These are phyloP conservation scores for Marmota flaviventris DNA, from an alignment of 2,113 vertebrate species.

Conservation along the genomic window DNA sequence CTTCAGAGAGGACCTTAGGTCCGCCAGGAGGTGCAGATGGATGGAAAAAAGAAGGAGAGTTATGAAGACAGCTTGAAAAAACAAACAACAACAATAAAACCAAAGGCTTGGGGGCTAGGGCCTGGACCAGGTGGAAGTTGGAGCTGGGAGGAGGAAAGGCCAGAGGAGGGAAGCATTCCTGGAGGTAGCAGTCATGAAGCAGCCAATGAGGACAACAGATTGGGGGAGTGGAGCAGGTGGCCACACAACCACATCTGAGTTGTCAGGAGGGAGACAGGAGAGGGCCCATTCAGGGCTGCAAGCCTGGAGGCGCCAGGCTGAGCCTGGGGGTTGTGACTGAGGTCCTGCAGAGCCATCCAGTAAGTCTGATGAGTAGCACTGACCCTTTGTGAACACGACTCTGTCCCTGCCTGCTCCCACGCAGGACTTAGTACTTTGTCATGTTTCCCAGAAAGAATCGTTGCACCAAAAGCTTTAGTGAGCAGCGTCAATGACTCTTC, in stretches of 20 bases:
- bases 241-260: not conserved
- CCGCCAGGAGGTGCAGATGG: not conserved
- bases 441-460: not conserved
- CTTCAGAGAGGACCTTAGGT: not conserved
- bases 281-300: not conserved
- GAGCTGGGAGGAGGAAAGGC: not conserved
- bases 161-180: not conserved
- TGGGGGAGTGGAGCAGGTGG: not conserved
- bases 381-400: not conserved
- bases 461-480: not conserved
- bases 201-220: too few species aligned
- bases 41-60: not conserved
- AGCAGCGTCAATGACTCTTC: not conserved
- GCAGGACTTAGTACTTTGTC: not conserved
- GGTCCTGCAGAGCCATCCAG: not conserved
- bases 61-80: not conserved
- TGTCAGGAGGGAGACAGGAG: not conserved
- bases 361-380: not conserved
- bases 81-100: not conserved
- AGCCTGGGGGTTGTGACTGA: not conserved
- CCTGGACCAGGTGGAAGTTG: not conserved
- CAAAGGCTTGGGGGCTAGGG: not conserved
- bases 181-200: not conserved
- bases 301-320: not conserved
- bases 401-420: not conserved